Percentiles rank a stretch among this genome's conserved stretches.
phyloP scores from a whole-genome alignment of 2,113 vertebrate genomes.

The Balaeniceps rex region DNA sequence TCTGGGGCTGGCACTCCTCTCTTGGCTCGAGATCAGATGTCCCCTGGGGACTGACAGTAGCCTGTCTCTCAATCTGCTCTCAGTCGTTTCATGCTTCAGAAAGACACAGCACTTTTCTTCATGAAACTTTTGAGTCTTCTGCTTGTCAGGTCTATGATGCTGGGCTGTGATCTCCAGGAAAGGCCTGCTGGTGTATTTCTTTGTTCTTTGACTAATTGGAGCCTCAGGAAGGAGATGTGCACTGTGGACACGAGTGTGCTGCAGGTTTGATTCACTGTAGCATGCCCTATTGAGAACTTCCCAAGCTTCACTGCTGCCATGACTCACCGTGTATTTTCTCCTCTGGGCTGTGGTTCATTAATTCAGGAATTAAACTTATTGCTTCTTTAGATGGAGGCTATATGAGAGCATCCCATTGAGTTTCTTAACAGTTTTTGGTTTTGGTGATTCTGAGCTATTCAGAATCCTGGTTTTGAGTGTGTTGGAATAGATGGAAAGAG shows the following conservation, averaged over 20 bases:
- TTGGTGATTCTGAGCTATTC: neutral
- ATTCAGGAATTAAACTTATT: neutral
- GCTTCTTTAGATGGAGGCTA: neutral
- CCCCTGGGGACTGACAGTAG: neutral
- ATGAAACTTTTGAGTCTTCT: neutral
- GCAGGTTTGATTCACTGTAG: neutral
- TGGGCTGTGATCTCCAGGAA: neutral
- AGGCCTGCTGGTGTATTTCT: neutral
- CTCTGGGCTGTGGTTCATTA: neutral
- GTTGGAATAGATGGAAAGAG: neutral
- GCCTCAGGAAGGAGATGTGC: neutral
- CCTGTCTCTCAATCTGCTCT: neutral
- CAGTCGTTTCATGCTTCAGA: neutral
- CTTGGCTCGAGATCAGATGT: neutral
- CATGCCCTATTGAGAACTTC: neutral
- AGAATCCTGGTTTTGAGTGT: neutral
- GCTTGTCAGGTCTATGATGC: neutral
- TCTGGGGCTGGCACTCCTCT: neutral
- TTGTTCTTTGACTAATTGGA: neutral
- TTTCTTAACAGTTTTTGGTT: neutral
- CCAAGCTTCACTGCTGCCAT: neutral
- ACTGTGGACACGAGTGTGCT: rapidly evolving
- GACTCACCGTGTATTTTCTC: neutral
- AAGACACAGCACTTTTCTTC: neutral
- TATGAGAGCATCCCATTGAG: neutral